Evolutionary conservation across 2,888 invertebrate genomes (phyloP).

Genomic region (Platypus cylindrus): DNA sequence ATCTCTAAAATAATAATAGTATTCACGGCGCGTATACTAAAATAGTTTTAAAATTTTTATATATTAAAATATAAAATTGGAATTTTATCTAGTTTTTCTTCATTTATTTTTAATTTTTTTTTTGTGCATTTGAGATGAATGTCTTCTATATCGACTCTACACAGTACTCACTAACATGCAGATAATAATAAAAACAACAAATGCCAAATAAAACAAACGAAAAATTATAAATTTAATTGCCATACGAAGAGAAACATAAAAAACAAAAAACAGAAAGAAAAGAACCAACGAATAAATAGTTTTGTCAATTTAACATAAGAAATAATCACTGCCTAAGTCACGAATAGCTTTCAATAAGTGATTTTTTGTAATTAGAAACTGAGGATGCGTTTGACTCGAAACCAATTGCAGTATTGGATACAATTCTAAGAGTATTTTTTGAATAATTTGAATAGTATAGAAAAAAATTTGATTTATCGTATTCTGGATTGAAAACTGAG

Average conservation of each 20-base stretch:
- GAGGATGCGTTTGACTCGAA: too few species aligned
- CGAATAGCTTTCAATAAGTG: too few species aligned
- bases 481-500: too few species aligned
- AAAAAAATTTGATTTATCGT: too few species aligned
- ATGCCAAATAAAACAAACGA: conserved; percentile 21
- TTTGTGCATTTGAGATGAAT: conserved; percentile 34
- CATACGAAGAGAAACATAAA: conserved; percentile 3
- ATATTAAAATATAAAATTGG: conserved; percentile 36
- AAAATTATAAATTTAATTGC: too few species aligned
- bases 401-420: too few species aligned
- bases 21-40: conserved; percentile 34
- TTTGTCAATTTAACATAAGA: conserved; percentile 8
- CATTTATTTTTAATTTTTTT: conserved; percentile 21
- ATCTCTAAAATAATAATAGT: conserved; percentile 20
- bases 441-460: too few species aligned
- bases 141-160: conserved; percentile 26
- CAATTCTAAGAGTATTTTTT: too few species aligned
- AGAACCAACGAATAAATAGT: conserved; percentile 4
- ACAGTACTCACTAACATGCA: conserved; percentile 34
- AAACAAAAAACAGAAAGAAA: conserved; percentile 4
- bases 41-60: conserved; percentile 31
- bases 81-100: conserved; percentile 19
- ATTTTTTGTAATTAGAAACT: too few species aligned
- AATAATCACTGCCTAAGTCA: too few species aligned
- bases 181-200: conserved; percentile 24